Evolutionary conservation across 2,113 vertebrate species (phyloP).

Genomic region (Lagopus muta): DNA sequence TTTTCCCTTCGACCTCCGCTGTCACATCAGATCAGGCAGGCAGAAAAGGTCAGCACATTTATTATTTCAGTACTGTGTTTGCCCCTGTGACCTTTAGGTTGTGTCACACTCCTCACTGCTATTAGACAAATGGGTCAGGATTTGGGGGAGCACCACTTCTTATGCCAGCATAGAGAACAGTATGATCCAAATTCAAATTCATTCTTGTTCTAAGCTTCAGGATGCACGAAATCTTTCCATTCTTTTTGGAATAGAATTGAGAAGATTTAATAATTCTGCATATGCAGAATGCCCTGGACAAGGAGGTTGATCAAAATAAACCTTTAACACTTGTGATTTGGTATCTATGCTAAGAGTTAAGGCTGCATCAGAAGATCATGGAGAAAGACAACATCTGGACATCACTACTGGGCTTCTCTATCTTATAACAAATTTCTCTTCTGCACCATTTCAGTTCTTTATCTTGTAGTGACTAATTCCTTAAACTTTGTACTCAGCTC

Average conservation of each 20-base stretch:
- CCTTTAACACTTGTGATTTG: rapidly evolving
- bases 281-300: background rate
- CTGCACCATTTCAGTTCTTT: background rate
- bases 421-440: background rate
- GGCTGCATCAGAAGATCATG: background rate
- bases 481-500: background rate
- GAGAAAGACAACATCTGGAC: background rate
- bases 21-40: background rate
- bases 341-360: background rate
- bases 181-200: background rate
- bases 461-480: background rate
- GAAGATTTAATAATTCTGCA: background rate
- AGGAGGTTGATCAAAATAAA: background rate
- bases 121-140: background rate
- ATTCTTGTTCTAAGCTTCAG: background rate
- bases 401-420: background rate
- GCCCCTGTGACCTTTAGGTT: background rate
- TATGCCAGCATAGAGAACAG: background rate
- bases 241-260: background rate
- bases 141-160: background rate
- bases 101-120: background rate
- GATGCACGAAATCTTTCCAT: background rate
- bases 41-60: constrained; percentile 33
- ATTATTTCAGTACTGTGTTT: background rate
- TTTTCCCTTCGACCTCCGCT: background rate